Conservation (phyloP, 2,113 vertebrate species). For the Athene cunicularia region DNA sequence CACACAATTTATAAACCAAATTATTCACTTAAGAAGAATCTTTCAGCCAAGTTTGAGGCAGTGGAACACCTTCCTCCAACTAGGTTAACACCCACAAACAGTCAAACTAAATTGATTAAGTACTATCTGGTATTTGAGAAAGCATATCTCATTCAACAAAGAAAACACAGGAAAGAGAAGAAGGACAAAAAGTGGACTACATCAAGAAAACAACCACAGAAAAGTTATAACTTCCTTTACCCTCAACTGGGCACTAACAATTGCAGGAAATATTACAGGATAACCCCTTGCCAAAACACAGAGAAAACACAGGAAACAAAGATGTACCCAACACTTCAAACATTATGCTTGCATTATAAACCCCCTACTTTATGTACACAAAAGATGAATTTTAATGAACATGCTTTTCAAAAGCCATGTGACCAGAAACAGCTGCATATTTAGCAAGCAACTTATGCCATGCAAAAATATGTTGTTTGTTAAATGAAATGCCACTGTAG, state of each 20-base stretch:
- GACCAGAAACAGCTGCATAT: neutral
- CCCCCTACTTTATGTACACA: neutral
- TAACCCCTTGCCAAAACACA: neutral
- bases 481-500: neutral
- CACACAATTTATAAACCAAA: neutral
- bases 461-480: neutral
- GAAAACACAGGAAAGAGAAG: neutral
- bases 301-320: neutral
- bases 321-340: neutral
- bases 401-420: neutral
- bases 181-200: neutral
- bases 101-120: neutral
- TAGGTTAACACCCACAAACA: neutral
- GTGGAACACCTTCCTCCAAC: neutral
- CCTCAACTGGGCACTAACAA: neutral
- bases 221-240: neutral
- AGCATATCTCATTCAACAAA: neutral
- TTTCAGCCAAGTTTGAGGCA: neutral
- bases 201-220: neutral
- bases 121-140: neutral
- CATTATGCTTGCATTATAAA: neutral
- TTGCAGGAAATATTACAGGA: slow-evolving; percentile 17
- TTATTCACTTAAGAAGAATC: neutral
- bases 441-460: neutral
- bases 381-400: slow-evolving; percentile 1